phyloP scores from a whole-genome alignment of 2,797 vertebrate genomes.

The Bovichtus diacanthus region DNA sequence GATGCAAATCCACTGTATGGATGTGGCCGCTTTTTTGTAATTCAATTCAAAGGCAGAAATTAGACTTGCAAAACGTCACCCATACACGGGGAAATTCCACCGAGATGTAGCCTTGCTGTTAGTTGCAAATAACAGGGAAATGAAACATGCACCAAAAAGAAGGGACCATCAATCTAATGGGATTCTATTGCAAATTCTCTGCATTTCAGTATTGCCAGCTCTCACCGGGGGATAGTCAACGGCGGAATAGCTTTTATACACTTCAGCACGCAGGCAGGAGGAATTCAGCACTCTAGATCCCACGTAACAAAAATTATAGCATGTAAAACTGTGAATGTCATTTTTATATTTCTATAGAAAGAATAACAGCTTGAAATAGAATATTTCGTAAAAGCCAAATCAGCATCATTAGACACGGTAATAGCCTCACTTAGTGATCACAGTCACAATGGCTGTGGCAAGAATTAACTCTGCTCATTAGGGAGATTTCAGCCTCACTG shows the following conservation, averaged over 20 bases:
- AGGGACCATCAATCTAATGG: slow-evolving; percentile 79
- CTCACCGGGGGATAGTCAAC: slow-evolving; percentile 73
- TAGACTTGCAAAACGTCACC: slow-evolving; percentile 86
- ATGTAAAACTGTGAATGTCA: slow-evolving; percentile 41
- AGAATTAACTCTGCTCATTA: slow-evolving; percentile 68
- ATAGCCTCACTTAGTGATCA: slow-evolving; percentile 63
- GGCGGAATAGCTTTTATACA: slow-evolving; percentile 70
- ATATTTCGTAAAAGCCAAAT: slow-evolving; percentile 57
- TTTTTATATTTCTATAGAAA: slow-evolving; percentile 55
- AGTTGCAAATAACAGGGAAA: slow-evolving; percentile 78
- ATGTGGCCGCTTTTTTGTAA: slow-evolving; percentile 76
- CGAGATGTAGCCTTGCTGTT: slow-evolving; percentile 77
- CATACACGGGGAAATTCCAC: slow-evolving; percentile 82
- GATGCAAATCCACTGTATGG: slow-evolving; percentile 80
- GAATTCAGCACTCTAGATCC: slow-evolving; percentile 51
- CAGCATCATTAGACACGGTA: slow-evolving; percentile 63
- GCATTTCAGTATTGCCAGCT: slow-evolving; percentile 55
- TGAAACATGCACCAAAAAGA: slow-evolving; percentile 79
- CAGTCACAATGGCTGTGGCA: slow-evolving; percentile 49
- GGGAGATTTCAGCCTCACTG: slow-evolving; percentile 54
- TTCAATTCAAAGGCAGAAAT: slow-evolving; percentile 86
- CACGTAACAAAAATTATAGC: slow-evolving; percentile 42
- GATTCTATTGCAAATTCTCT: slow-evolving; percentile 70
- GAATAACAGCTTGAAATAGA: slow-evolving; percentile 55
- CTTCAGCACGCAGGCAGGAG: slow-evolving; percentile 43